phyloP scores from a whole-genome alignment of 2,797 vertebrate species.

The Sebastes miniatus region DNA sequence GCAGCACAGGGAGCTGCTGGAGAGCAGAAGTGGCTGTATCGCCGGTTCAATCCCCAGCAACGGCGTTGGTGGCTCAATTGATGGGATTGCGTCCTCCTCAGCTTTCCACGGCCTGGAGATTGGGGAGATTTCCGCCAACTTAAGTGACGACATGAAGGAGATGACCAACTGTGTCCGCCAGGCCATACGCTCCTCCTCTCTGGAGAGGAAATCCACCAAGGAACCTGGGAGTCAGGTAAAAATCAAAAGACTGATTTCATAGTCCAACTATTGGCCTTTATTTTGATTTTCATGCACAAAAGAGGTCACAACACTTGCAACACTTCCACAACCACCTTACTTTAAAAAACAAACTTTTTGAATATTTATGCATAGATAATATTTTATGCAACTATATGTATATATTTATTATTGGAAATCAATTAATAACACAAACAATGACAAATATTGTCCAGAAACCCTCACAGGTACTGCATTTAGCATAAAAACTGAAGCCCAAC shows the following conservation, averaged over 20 bases:
- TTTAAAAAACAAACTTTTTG: too few relatives aligned
- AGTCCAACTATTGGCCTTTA: not conserved
- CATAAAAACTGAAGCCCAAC: too few relatives aligned
- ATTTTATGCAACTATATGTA: too few relatives aligned
- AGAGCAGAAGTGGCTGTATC: constrained; percentile 70
- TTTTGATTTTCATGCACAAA: not conserved
- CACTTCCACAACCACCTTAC: too few relatives aligned
- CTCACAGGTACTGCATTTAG: too few relatives aligned
- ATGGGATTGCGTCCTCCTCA: constrained; percentile 63
- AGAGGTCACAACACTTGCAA: too few relatives aligned
- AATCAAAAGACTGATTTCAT: not conserved
- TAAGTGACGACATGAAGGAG: constrained; percentile 99
- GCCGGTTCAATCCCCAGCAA: constrained; percentile 27
- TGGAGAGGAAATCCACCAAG: constrained; percentile 94
- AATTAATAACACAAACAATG: too few relatives aligned
- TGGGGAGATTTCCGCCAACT: constrained; percentile 94
- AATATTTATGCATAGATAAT: too few relatives aligned
- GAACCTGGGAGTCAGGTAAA: constrained; percentile 89
- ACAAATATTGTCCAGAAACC: too few relatives aligned
- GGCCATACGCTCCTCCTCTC: constrained; percentile 94
- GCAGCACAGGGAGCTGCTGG: constrained; percentile 90
- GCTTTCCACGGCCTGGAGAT: constrained; percentile 82
- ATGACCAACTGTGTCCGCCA: constrained; percentile 98
- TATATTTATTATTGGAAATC: too few relatives aligned
- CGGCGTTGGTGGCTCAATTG: constrained; percentile 24